These are phyloP conservation scores for Caenorhabditis latens DNA, from an alignment of 1,140 invertebrate genomes.

Conservation along the genomic window DNA sequence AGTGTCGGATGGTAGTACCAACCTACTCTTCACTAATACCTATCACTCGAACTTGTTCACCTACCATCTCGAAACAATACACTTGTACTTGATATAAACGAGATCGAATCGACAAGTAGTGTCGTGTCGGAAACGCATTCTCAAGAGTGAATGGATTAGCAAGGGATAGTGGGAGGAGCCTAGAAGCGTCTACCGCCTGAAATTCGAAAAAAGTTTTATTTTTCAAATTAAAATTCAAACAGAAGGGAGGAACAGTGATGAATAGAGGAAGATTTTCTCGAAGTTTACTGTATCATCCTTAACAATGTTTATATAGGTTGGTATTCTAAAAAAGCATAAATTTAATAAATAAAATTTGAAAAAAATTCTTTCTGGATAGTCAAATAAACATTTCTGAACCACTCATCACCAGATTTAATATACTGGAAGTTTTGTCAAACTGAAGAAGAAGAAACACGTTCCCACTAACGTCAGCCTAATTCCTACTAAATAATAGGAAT, in stretches of 20 bases:
- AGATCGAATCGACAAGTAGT: not conserved
- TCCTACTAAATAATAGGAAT: no score
- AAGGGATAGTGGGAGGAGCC: not conserved
- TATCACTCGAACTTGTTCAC: not conserved
- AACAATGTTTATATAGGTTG: no score
- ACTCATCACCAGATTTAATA: no score
- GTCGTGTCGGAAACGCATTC: not conserved
- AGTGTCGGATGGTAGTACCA: not conserved
- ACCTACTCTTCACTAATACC: not conserved
- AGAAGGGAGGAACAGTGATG: not conserved
- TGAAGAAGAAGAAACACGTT: no score
- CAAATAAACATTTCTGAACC: no score
- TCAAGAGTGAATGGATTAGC: conserved; percentile 42
- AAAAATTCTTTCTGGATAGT: no score
- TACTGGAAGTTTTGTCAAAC: no score
- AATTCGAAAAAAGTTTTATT: not conserved
- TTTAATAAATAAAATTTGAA: no score
- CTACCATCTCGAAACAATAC: not conserved
- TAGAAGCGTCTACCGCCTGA: not conserved
- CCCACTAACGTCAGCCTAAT: no score
- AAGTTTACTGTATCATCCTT: no score
- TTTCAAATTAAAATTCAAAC: not conserved
- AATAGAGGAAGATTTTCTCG: no score
- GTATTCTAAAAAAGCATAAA: no score
- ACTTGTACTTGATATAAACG: not conserved